phyloP scores from a whole-genome alignment of 1,140 invertebrate genomes.

The Bombus waltoni region DNA sequence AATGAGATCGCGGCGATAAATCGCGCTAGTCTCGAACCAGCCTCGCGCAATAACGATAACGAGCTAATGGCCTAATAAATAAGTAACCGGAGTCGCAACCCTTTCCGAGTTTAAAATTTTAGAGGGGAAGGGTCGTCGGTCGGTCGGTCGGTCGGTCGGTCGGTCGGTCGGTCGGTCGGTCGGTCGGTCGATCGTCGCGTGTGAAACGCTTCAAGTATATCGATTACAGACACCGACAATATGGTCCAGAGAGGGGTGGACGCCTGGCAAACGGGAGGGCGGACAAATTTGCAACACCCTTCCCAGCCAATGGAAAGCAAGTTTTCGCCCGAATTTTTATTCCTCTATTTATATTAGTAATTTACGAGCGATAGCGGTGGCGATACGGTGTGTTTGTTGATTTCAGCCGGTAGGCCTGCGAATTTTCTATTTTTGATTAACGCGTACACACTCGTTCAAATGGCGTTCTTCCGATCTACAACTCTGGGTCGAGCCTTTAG shows the following conservation, averaged over 20 bases:
- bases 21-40: neutral
- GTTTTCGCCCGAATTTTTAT: too few species aligned
- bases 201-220: slow-evolving; percentile 68
- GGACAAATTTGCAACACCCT: slow-evolving; percentile 28
- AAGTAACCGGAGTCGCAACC: slow-evolving; percentile 78
- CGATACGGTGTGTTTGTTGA: too few species aligned
- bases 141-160: too few species aligned
- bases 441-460: too few species aligned
- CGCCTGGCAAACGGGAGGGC: neutral
- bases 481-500: too few species aligned
- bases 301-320: neutral
- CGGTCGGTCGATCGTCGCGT: slow-evolving; percentile 56
- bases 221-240: slow-evolving; percentile 58
- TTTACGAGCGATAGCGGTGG: too few species aligned
- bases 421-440: too few species aligned
- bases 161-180: slow-evolving; percentile 13
- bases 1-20: neutral
- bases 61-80: slow-evolving; percentile 80
- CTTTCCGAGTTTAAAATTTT: slow-evolving; percentile 78
- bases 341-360: too few species aligned
- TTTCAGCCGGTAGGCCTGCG: too few species aligned
- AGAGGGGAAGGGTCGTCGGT: slow-evolving; percentile 24
- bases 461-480: too few species aligned
- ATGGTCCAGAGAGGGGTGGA: slow-evolving; percentile 50
- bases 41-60: slow-evolving; percentile 62